Conservation (phyloP, 2,888 invertebrate species). For the Coleophora flavipennella region DNA sequence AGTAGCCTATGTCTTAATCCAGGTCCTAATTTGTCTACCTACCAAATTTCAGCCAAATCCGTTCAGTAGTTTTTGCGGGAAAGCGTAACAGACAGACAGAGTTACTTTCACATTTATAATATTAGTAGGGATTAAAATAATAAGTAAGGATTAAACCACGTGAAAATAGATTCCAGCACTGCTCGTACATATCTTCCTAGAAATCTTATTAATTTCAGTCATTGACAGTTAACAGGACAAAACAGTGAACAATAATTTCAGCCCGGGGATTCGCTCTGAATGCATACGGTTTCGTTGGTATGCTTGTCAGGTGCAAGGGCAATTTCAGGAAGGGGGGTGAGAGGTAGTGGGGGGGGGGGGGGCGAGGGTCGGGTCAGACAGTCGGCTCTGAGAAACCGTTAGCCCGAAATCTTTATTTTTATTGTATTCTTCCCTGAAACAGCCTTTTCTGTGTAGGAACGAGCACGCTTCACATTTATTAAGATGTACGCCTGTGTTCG, state of each 20-base stretch:
- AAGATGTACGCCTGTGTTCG: conserved; percentile 20
- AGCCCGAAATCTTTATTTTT: conserved; percentile 40
- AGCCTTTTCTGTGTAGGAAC: conserved; percentile 21
- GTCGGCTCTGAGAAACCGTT: conserved; percentile 37
- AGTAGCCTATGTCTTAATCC: too few species aligned
- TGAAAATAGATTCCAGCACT: too few species aligned
- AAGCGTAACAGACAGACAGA: too few species aligned
- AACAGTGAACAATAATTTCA: conserved; percentile 1
- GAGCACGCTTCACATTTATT: conserved; percentile 31
- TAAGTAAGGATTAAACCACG: too few species aligned
- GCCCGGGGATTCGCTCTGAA: neutral
- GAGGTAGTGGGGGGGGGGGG: conserved; percentile 18
- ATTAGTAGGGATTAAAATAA: too few species aligned
- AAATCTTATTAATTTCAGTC: neutral
- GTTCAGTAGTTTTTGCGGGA: too few species aligned
- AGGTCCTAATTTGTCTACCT: too few species aligned
- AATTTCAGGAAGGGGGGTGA: conserved; percentile 31
- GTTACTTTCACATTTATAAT: too few species aligned
- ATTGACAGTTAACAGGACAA: neutral
- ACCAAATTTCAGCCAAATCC: too few species aligned
- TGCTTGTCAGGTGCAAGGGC: conserved; percentile 52
- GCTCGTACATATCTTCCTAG: neutral
- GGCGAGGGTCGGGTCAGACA: conserved; percentile 21
- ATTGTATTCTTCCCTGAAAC: conserved; percentile 16
- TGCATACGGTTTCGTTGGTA: conserved; percentile 19